phyloP scores from a whole-genome alignment of 2,113 vertebrate species.

The Mixornis gularis region DNA sequence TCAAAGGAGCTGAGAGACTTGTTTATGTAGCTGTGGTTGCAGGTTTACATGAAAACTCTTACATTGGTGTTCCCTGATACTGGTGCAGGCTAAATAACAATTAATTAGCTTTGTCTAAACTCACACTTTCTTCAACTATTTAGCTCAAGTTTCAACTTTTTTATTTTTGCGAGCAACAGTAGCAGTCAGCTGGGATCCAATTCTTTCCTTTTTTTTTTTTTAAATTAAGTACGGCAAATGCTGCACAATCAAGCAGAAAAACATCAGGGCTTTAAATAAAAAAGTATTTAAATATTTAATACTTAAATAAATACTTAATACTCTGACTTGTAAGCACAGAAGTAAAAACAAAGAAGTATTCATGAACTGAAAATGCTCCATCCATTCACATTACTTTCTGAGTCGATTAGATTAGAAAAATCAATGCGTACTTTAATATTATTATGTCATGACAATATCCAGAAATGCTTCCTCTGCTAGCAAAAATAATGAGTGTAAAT shows the following conservation, averaged over 20 bases:
- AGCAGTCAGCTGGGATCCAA: not conserved
- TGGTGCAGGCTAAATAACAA: not conserved
- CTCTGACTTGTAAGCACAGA: not conserved
- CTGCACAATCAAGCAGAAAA: not conserved
- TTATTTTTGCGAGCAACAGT: not conserved
- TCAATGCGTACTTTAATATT: not conserved
- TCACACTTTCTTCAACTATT: not conserved
- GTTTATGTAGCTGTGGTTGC: not conserved
- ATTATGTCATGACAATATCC: not conserved
- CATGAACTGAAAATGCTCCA: not conserved
- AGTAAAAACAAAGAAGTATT: not conserved
- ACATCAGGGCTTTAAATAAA: not conserved
- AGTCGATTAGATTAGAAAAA: constrained; percentile 1
- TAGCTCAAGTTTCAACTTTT: not conserved
- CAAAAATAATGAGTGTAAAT: not conserved
- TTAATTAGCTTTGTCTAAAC: not conserved
- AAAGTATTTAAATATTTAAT: not conserved
- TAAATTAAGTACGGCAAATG: not conserved
- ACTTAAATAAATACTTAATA: not conserved
- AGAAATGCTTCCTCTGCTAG: not conserved
- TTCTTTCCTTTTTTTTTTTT: not conserved
- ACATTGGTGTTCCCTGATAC: not conserved
- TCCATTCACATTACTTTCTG: not conserved
- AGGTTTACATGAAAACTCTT: not conserved
- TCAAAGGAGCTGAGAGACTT: not conserved